Evolutionary conservation across 2,888 invertebrate genomes (phyloP).

Genomic region (Erpobdella octoculata): DNA sequence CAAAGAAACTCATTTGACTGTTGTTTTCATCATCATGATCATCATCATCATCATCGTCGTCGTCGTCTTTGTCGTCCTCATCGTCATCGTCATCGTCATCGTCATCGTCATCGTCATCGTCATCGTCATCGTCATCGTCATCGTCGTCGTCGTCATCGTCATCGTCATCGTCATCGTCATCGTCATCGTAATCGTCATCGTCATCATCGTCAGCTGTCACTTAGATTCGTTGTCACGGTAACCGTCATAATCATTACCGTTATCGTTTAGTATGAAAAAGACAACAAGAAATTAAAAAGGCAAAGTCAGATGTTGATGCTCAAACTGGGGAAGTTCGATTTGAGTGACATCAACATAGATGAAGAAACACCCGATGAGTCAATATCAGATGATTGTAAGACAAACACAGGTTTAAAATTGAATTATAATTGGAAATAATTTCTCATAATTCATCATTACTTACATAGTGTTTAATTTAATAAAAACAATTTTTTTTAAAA

Average conservation of each 20-base stretch:
- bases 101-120: conserved; percentile 9
- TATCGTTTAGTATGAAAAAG: neutral
- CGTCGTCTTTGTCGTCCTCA: too few species aligned
- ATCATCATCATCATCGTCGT: conserved; percentile 1
- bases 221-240: neutral
- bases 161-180: conserved; percentile 21
- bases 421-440: neutral
- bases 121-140: conserved; percentile 14
- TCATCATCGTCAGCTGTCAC: too few species aligned
- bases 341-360: neutral
- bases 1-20: neutral
- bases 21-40: neutral
- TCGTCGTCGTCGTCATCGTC: conserved; percentile 12
- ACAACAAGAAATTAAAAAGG: neutral
- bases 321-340: neutral
- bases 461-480: neutral
- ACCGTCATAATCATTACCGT: neutral
- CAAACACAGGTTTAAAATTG: neutral
- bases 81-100: neutral
- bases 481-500: neutral
- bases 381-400: neutral
- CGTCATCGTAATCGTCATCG: too few species aligned
- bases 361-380: neutral
- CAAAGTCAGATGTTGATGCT: neutral
- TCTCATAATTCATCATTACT: neutral